Percentiles rank a stretch among this genome's conserved stretches.
Evolutionary conservation across 2,797 vertebrate genomes (phyloP).

Genomic region (Fratercula arctica): DNA sequence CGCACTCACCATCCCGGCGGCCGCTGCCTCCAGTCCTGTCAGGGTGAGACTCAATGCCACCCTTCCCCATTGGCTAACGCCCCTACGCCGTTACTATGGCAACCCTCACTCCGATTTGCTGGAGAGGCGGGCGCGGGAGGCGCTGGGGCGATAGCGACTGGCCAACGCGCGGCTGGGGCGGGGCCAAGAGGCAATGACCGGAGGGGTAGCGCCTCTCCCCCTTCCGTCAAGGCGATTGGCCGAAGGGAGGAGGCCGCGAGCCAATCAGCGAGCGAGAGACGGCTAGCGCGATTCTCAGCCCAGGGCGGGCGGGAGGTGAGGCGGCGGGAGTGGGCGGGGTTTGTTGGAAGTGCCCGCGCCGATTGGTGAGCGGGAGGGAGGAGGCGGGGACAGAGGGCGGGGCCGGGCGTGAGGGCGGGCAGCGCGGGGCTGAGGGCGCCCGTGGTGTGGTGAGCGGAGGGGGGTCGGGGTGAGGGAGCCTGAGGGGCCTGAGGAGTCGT

Average conservation of each 20-base stretch:
- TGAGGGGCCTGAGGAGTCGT: neutral
- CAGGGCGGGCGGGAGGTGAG: neutral
- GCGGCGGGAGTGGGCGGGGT: neutral
- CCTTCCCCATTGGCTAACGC: neutral
- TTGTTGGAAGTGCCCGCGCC: fast-evolving
- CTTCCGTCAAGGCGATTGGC: neutral
- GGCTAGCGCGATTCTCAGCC: constrained; percentile 63
- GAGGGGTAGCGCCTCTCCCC: neutral
- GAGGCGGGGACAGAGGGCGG: neutral
- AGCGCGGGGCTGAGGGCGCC: fast-evolving
- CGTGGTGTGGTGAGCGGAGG: neutral
- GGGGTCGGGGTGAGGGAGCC: neutral
- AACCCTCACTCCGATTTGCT: neutral
- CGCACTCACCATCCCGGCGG: neutral
- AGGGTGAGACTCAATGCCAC: neutral
- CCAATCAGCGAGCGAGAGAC: constrained; percentile 30
- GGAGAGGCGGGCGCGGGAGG: neutral
- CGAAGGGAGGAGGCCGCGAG: fast-evolving
- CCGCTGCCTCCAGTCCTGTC: fast-evolving
- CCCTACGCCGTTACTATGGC: neutral
- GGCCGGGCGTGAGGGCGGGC: fast-evolving
- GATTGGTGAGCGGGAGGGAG: neutral
- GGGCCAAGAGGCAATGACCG: fast-evolving
- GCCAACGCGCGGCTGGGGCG: fast-evolving
- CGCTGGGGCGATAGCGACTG: neutral